Conservation (phyloP, 1,140 invertebrate genomes). For the Bombus confusus region DNA sequence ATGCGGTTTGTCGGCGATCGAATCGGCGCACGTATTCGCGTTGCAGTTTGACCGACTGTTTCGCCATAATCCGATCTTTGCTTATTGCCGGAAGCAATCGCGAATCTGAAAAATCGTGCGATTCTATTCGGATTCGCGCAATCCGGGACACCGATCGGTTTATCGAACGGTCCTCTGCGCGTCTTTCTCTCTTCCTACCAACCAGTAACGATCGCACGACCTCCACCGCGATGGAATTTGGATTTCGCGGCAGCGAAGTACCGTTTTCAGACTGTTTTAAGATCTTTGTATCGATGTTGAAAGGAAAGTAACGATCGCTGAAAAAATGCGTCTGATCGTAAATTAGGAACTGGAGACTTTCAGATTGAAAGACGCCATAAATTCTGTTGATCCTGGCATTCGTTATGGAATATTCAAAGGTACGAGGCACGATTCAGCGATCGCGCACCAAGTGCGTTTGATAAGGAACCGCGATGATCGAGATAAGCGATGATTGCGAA, state of each 20-base stretch:
- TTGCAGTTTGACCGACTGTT: neutral
- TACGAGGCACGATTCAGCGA: neutral
- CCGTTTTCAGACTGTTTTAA: neutral
- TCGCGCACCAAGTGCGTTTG: neutral
- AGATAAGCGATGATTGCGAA: neutral
- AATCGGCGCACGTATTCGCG: neutral
- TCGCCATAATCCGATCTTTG: neutral
- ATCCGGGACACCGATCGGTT: neutral
- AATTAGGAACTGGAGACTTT: neutral
- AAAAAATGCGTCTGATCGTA: neutral
- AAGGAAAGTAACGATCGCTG: accelerated
- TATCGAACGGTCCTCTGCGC: too few relatives aligned
- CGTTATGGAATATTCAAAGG: neutral
- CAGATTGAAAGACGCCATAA: too few relatives aligned
- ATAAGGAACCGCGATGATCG: neutral
- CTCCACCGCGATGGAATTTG: neutral
- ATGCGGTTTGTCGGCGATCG: neutral
- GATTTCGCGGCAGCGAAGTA: neutral
- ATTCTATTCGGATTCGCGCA: neutral
- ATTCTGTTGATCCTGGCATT: neutral
- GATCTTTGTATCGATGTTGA: too few relatives aligned
- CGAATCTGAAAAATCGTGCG: constrained; percentile 23
- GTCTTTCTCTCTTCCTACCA: neutral
- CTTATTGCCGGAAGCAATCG: constrained; percentile 34
- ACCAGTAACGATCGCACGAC: neutral